These are phyloP conservation scores for Zosterops japonicus DNA, from an alignment of 2,113 vertebrate genomes.

Conservation along the genomic window DNA sequence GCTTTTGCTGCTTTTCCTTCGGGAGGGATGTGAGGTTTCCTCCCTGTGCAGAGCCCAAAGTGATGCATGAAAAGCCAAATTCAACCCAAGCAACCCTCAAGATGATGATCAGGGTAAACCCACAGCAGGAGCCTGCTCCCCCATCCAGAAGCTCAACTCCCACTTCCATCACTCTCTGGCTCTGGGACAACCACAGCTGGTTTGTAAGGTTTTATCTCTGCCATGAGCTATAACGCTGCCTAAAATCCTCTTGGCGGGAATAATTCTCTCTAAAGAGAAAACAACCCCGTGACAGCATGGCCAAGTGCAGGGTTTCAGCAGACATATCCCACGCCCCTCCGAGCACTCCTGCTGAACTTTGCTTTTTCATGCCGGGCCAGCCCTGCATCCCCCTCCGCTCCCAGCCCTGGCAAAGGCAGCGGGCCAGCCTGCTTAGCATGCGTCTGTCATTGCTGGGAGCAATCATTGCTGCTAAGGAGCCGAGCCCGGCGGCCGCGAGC, in stretches of 20 bases:
- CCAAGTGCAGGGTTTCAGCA: background rate
- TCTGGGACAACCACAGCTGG: rapidly evolving
- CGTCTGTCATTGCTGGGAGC: background rate
- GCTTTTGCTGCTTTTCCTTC: background rate
- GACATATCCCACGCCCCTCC: background rate
- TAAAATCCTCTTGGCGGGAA: background rate
- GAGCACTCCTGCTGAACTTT: background rate
- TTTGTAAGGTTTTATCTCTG: background rate
- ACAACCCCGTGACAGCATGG: rapidly evolving
- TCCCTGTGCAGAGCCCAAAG: background rate
- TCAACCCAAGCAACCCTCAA: rapidly evolving
- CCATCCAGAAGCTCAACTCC: rapidly evolving
- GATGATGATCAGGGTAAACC: background rate
- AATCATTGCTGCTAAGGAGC: background rate
- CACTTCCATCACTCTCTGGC: rapidly evolving
- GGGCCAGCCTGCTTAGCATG: conserved; percentile 30
- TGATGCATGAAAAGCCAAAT: background rate
- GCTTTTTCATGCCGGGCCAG: background rate
- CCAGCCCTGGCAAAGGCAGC: background rate
- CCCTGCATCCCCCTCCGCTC: background rate
- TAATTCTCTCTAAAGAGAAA: background rate
- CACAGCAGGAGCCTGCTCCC: background rate
- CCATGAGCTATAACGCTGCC: rapidly evolving
- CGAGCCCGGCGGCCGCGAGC: rapidly evolving
- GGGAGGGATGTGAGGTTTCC: background rate